Evolutionary conservation across 2,113 vertebrate genomes (phyloP).

Genomic region (Leucosticte australis): DNA sequence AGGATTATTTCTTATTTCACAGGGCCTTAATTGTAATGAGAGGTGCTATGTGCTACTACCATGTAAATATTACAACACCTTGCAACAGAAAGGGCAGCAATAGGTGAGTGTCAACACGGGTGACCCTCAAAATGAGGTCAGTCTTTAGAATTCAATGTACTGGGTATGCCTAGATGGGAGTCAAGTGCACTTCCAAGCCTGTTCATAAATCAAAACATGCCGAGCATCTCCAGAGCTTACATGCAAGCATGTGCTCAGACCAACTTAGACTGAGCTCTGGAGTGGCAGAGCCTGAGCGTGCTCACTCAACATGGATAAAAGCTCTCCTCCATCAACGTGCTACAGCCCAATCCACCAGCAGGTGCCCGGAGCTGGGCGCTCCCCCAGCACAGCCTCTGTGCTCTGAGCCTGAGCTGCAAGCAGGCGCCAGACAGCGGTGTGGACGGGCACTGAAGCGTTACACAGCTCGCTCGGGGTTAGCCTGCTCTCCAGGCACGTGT

Average conservation of each 20-base stretch:
- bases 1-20: neutral
- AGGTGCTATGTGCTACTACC: neutral
- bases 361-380: neutral
- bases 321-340: slow-evolving; percentile 8
- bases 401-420: slow-evolving; percentile 53
- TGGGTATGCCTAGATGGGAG: neutral
- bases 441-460: slow-evolving; percentile 27
- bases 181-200: slow-evolving; percentile 48
- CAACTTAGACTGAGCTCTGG: slow-evolving; percentile 50
- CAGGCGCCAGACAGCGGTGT: slow-evolving; percentile 35
- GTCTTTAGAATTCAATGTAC: neutral
- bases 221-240: slow-evolving; percentile 51
- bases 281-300: slow-evolving; percentile 44
- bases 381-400: slow-evolving; percentile 37
- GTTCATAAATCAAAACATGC: slow-evolving; percentile 37
- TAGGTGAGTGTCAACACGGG: neutral
- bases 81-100: slow-evolving; percentile 12
- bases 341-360: slow-evolving; percentile 51
- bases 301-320: slow-evolving; percentile 48
- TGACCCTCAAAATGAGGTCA: neutral
- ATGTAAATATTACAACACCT: neutral
- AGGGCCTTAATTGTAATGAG: neutral
- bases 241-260: slow-evolving; percentile 66
- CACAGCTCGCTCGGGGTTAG: slow-evolving; percentile 20
- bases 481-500: slow-evolving; percentile 46